Conservation (phyloP, 2,888 invertebrate genomes). For the Shargacucullia verbasci region DNA sequence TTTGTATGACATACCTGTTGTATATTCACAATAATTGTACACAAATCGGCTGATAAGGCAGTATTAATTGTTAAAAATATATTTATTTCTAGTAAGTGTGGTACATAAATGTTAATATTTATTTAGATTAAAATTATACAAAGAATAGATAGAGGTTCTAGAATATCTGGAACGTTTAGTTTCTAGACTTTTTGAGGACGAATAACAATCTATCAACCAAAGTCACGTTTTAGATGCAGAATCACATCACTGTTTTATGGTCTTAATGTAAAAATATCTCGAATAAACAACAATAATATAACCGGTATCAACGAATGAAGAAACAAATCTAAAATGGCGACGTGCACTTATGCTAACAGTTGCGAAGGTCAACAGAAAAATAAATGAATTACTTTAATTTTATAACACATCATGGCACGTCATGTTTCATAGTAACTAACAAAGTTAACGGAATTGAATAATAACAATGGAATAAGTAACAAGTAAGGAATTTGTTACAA, state of each 20-base stretch:
- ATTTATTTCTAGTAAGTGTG: conserved; percentile 43
- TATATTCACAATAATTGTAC: conserved; percentile 30
- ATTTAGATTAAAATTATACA: conserved; percentile 47
- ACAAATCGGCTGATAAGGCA: conserved; percentile 46
- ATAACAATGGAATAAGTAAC: too few relatives aligned
- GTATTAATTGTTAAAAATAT: conserved; percentile 47
- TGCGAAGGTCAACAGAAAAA: too few relatives aligned
- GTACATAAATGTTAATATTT: conserved; percentile 45
- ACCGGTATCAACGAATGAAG: too few relatives aligned
- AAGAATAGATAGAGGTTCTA: conserved; percentile 10
- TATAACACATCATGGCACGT: too few relatives aligned
- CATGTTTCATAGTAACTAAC: too few relatives aligned
- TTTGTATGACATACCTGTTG: conserved; percentile 29
- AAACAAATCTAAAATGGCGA: too few relatives aligned
- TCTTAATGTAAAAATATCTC: not conserved
- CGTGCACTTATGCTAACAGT: too few relatives aligned
- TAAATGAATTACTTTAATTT: too few relatives aligned
- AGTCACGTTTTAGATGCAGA: conserved; percentile 9
- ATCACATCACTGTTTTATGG: not conserved
- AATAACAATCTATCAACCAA: conserved; percentile 12
- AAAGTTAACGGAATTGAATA: too few relatives aligned
- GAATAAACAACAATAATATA: too few relatives aligned
- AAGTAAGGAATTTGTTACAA: too few relatives aligned
- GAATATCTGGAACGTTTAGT: conserved; percentile 15
- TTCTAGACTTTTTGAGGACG: conserved; percentile 14